Base-by-base conservation (phyloP, 2,888 invertebrate genomes). In the Vannuccia rotundouncinata region DNA sequence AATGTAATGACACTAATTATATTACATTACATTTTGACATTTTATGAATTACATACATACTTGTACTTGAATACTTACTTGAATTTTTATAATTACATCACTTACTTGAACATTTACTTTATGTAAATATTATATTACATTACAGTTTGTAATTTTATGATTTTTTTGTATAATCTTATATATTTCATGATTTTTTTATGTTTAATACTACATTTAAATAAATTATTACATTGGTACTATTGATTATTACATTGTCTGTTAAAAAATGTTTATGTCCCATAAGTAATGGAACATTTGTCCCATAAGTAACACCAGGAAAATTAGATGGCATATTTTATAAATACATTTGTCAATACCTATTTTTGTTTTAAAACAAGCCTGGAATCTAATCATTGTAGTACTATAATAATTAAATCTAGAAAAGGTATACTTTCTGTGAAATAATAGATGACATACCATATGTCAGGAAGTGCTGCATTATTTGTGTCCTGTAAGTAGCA, bases 401-500 rank as follows among this genome's bases (percentile, higher is more conserved):
- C 45, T 45, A 45, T 45, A 45, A 45, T 45, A 45, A 45, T 45
- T 45, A 45, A 45, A 45, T 45, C 45, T 45, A 45, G 45, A 45
- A 45, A 45, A 45, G 45, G 5, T 45, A 13, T 45, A 45, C 45
- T 45, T 45, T 13, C 45, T 45, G 45, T 45, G 45, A 45, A 45
- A 45, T 45, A 45, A 13, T 13, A 45, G 45, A 45, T 45, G 45
- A 45, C 45, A 45, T 45, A 45, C 45, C 45, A 45, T 45, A 45
- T 45, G 45, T 45, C 45, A 45, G 45, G 45, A 45, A 45, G 45
- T 45, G 45, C 45, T 45, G 45, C 45, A 45, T 66, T 66, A 22
- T 66, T 66, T 66, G 66, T 66, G 66, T 66, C 66, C 66, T 27
- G 22, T 66, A 66, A 66, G 66, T 66, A 66, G 25, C 66, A 66